phyloP scores from a whole-genome alignment of 2,113 vertebrate species.

The Psilopogon haemacephalus region DNA sequence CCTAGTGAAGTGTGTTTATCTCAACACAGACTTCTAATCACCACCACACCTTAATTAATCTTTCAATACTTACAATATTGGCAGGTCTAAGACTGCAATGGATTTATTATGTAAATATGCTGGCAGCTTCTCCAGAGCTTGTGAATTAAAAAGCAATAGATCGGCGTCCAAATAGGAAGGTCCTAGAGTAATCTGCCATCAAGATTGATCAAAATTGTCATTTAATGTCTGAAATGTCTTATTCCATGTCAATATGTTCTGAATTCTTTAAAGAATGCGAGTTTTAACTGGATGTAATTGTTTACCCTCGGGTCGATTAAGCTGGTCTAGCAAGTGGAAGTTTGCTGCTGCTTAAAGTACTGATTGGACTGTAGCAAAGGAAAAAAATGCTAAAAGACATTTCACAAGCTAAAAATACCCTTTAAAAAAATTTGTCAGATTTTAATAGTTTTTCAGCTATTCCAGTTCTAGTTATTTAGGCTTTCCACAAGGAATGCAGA shows the following conservation, averaged over 20 bases:
- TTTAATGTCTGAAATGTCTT: not conserved
- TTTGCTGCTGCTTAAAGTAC: not conserved
- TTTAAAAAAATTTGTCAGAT: not conserved
- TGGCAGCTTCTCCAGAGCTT: not conserved
- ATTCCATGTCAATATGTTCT: not conserved
- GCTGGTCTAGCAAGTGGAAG: not conserved
- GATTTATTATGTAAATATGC: not conserved
- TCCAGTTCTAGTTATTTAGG: not conserved
- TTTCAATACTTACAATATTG: slow-evolving; percentile 11
- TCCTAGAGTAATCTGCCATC: not conserved
- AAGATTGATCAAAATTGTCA: not conserved
- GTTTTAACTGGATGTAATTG: not conserved
- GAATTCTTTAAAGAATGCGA: not conserved
- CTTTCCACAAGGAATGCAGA: not conserved
- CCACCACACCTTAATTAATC: slow-evolving; percentile 5
- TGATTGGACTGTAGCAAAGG: not conserved
- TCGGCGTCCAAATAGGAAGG: not conserved
- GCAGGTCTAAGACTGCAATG: not conserved
- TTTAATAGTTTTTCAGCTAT: not conserved
- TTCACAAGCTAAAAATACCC: not conserved
- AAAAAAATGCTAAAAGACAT: not conserved
- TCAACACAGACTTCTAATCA: not conserved
- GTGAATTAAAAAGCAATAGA: slow-evolving; percentile 1
- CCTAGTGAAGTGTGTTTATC: not conserved
- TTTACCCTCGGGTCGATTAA: not conserved